Evolutionary conservation across 2,113 vertebrate species (phyloP), one percentile per base, ranked within the genome.

Genomic region (Acanthochromis polyacanthus): DNA sequence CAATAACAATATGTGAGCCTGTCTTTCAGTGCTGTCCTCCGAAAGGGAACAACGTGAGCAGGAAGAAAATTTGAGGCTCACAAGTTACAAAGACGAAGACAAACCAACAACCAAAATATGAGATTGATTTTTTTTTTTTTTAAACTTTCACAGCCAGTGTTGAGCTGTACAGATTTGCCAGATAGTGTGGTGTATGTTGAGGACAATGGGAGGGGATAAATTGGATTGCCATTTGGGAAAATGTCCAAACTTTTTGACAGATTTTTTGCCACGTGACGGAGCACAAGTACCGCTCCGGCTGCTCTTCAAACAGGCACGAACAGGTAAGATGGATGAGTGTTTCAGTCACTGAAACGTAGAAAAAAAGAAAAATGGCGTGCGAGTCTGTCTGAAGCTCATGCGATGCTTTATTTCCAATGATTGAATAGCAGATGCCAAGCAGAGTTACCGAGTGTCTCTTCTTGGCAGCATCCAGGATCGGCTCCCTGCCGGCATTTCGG

Each of bases 371-470:
- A 75, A 89, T 86, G 82, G 79, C 84, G 90, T 87, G 89, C 89
- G 67, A 76, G 80, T 92, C 85, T 88, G 86, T 87, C 81, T 92
- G 88, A 95, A 94, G 92, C 93, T 94, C 93, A 95, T 95, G 93
- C 93, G 87, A 93, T 92, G 94, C 85, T 90, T 87, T 91, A 79
- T 83, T 87, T 93, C 93, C 93, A 93, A 89, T 91, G 88, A 94
- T 65, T 91, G 90, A 93, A 88, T 81, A 92, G 88, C 84, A 87
- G 89, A 87, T 89, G 91, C 86, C 89, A 81, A 90, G 89, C 80
- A 89, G 78, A 93, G 94, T 95, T 95, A 95, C 95, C 95, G 91
- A 94, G 73, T 88, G 91, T 92, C 91, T 94, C 91, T 93, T 95
- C 87, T 90, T 92, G 86, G 86, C 83, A 17, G 77, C 52, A 1